These are phyloP conservation scores for Pristionchus exspectatus DNA, from an alignment of 2,888 invertebrate genomes.

Conservation along the genomic window DNA sequence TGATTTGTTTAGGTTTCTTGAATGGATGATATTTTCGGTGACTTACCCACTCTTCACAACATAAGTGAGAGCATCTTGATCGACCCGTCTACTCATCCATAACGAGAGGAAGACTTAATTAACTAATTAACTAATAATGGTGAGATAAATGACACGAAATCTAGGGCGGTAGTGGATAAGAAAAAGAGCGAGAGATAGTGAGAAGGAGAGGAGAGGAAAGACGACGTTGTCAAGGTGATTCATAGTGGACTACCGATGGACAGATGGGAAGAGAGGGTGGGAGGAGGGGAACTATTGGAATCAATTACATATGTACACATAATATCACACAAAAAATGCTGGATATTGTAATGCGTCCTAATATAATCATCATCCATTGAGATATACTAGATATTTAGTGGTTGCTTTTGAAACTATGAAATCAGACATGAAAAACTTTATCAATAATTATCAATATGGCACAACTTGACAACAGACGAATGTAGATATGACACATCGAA, in stretches of 20 bases:
- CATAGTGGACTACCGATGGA: neutral
- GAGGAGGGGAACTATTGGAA: neutral
- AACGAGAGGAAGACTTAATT: neutral
- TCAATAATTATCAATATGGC: constrained; percentile 7
- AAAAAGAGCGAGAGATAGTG: neutral
- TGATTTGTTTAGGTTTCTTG: neutral
- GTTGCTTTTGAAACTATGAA: neutral
- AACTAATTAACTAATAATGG: neutral
- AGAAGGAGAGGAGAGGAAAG: neutral
- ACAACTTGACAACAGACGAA: neutral
- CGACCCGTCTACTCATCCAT: constrained; percentile 34
- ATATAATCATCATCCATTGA: neutral
- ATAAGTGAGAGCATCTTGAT: neutral
- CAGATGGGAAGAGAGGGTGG: neutral
- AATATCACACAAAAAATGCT: no score
- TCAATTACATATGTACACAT: no score
- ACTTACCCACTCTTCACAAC: neutral
- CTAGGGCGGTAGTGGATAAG: neutral
- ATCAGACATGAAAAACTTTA: neutral
- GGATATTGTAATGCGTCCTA: neutral
- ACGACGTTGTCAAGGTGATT: constrained; percentile 33
- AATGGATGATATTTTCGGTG: no score
- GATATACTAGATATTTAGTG: neutral
- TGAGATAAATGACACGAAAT: neutral
- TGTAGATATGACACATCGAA: constrained; percentile 20